phyloP scores from a whole-genome alignment of 1,140 invertebrate genomes.

The Zaprionus nigranus region DNA sequence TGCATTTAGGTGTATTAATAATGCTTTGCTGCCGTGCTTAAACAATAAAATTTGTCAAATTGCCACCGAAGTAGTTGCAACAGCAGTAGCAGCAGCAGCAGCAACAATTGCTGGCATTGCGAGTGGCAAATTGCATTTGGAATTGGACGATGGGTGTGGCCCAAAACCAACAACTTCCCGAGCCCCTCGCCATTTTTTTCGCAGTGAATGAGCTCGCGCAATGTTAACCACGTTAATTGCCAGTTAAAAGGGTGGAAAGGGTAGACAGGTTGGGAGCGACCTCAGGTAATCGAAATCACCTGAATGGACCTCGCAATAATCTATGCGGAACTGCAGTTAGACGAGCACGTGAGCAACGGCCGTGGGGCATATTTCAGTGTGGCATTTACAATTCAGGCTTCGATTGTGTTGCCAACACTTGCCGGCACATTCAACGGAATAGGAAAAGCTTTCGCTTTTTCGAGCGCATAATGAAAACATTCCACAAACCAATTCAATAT shows the following conservation, averaged over 20 bases:
- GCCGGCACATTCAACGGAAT: constrained; percentile 2
- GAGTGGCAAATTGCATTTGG: constrained; percentile 77
- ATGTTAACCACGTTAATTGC: constrained; percentile 39
- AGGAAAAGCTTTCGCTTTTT: constrained; percentile 34
- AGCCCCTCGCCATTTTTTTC: constrained; percentile 11
- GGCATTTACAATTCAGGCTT: constrained; percentile 34
- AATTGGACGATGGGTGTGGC: constrained; percentile 63
- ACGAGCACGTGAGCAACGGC: constrained; percentile 2
- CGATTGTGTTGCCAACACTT: no score
- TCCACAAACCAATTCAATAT: constrained; percentile 79
- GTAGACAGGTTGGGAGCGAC: not conserved
- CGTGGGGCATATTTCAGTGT: not conserved
- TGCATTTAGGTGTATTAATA: constrained; percentile 70
- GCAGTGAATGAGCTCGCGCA: constrained; percentile 10
- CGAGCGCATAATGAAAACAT: constrained; percentile 72
- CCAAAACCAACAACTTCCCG: no score
- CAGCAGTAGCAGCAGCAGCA: constrained; percentile 8
- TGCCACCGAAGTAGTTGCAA: constrained; percentile 58
- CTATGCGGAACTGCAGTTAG: constrained; percentile 30
- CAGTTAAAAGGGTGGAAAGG: not conserved
- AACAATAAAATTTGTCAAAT: constrained; percentile 81
- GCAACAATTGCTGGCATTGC: constrained; percentile 62
- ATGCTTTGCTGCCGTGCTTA: constrained; percentile 58
- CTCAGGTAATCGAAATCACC: constrained; percentile 31
- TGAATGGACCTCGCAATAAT: constrained; percentile 40